Evolutionary conservation across 2,113 vertebrate genomes (phyloP).

Genomic region (Calidris pygmaea): DNA sequence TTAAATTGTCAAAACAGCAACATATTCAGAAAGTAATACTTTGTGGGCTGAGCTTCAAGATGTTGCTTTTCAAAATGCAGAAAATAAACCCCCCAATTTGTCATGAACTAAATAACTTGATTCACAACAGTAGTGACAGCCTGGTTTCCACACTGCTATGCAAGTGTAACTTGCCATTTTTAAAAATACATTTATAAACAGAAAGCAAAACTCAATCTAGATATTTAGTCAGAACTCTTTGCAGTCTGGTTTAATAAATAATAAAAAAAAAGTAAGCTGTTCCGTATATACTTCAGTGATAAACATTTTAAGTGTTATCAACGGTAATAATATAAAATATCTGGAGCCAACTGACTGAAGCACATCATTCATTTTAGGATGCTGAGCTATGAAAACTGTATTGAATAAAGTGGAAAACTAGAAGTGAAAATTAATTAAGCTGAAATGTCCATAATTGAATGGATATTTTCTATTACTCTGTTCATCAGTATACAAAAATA

Average conservation of each 20-base stretch:
- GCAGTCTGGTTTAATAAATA: background rate
- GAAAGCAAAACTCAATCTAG: background rate
- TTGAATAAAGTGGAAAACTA: background rate
- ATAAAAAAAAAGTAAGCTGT: background rate
- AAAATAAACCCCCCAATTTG: background rate
- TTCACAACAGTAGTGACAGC: background rate
- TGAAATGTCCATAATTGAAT: background rate
- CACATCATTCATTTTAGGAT: background rate
- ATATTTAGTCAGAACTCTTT: background rate
- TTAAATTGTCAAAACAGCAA: conserved; percentile 12
- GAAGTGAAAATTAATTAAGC: background rate
- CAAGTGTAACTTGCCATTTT: background rate
- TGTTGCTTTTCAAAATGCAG: background rate
- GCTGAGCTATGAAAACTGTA: background rate
- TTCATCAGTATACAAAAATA: background rate
- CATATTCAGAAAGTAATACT: background rate
- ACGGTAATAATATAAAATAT: background rate
- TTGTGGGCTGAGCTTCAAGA: background rate
- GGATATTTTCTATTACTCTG: background rate
- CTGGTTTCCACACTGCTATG: background rate
- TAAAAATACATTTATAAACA: background rate
- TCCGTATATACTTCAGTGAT: background rate
- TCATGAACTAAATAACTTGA: background rate
- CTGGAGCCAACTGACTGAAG: background rate
- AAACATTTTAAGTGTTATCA: background rate